Percentiles rank a stretch among this genome's conserved stretches.
phyloP scores from a whole-genome alignment of 2,888 invertebrate species.

The Erebia epiphron region DNA sequence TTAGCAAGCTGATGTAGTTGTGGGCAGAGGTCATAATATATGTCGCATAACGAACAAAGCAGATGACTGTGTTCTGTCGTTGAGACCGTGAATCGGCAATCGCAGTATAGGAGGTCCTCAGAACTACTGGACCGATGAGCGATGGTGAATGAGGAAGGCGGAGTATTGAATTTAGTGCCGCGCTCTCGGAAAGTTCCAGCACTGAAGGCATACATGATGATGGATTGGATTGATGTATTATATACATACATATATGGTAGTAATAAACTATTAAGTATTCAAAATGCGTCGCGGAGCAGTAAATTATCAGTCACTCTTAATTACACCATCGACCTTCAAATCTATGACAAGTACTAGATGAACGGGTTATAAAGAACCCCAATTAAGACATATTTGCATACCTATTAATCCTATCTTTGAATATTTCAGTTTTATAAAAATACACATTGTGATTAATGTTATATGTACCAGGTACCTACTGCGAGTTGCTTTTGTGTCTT shows the following conservation, averaged over 20 bases:
- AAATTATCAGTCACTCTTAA: constrained; percentile 40
- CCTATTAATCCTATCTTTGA: constrained; percentile 32
- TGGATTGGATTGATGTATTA: background rate
- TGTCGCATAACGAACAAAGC: too few relatives aligned
- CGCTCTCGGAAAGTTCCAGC: too few relatives aligned
- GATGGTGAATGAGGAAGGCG: too few relatives aligned
- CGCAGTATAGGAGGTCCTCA: too few relatives aligned
- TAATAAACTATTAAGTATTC: constrained; percentile 19
- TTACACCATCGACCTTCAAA: constrained; percentile 41
- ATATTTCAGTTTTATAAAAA: constrained; percentile 24
- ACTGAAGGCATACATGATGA: too few relatives aligned
- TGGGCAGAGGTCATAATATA: too few relatives aligned
- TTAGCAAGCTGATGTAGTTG: too few relatives aligned
- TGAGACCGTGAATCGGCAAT: too few relatives aligned
- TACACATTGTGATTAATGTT: background rate
- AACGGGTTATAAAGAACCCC: constrained; percentile 40
- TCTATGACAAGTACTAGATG: constrained; percentile 36
- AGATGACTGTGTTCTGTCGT: too few relatives aligned
- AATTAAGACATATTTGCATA: constrained; percentile 43
- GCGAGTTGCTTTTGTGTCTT: background rate
- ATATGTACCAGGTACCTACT: background rate
- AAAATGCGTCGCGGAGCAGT: constrained; percentile 38
- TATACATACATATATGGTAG: background rate
- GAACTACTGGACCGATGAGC: too few relatives aligned
- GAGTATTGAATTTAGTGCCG: too few relatives aligned